phyloP scores from a whole-genome alignment of 2,113 vertebrate species.

The Sakesphorus luctuosus region DNA sequence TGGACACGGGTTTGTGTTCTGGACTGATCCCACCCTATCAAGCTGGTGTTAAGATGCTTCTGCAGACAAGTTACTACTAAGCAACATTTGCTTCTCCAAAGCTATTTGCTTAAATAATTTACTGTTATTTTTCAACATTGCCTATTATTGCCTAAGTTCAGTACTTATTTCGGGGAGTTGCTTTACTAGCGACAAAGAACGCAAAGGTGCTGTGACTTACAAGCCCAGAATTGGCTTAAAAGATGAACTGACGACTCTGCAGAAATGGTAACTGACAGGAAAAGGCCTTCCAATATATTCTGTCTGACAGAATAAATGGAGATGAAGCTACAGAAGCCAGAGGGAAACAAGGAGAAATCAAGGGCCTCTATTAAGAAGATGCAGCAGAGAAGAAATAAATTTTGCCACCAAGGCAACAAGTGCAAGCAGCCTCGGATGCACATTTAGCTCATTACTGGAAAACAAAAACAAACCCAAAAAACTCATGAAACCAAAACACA shows the following conservation, averaged over 20 bases:
- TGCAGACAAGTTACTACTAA: neutral
- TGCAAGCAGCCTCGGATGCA: fast-evolving
- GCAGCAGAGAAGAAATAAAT: neutral
- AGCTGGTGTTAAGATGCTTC: neutral
- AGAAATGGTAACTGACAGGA: constrained; percentile 5
- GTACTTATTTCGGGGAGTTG: neutral
- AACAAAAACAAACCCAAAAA: neutral
- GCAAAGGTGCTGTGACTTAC: neutral
- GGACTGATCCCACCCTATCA: fast-evolving
- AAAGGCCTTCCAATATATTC: neutral
- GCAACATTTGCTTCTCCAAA: neutral
- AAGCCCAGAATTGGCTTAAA: neutral
- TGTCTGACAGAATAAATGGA: constrained; percentile 11
- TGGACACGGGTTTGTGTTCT: neutral
- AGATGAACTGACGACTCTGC: neutral
- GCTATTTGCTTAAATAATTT: neutral
- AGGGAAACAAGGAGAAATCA: constrained; percentile 12
- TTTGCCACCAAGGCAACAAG: neutral
- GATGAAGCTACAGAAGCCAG: neutral
- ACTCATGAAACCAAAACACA: neutral
- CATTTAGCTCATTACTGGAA: neutral
- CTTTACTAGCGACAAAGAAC: neutral
- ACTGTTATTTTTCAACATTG: neutral
- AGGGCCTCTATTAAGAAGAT: neutral
- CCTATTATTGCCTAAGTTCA: neutral